A percentile compares a stretch with the other conserved stretches of the same genome.
Evolutionary conservation across 2,888 invertebrate genomes (phyloP).

Genomic region (Gnatocerus cornutus): DNA sequence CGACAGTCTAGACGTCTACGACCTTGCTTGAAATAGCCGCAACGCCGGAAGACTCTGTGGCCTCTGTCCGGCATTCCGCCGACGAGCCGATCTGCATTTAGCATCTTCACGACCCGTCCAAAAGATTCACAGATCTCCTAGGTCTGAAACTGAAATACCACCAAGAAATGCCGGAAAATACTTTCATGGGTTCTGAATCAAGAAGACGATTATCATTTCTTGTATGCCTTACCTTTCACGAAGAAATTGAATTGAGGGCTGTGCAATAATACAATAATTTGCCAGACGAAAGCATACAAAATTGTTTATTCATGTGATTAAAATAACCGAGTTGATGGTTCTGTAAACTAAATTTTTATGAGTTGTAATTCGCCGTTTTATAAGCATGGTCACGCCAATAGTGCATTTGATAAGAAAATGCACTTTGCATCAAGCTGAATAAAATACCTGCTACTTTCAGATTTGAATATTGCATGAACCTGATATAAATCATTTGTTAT

Average conservation of each 20-base stretch:
- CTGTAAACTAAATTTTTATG: not conserved
- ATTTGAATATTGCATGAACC: conserved; percentile 11
- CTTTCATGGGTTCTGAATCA: no score
- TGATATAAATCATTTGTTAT: conserved; percentile 8
- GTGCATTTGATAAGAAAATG: conserved; percentile 7
- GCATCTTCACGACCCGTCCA: conserved; percentile 46
- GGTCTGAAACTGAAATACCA: conserved; percentile 38
- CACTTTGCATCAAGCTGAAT: not conserved
- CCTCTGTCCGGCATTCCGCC: conserved; percentile 61
- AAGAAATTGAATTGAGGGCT: no score
- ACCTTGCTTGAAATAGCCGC: conserved; percentile 68
- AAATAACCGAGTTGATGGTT: no score
- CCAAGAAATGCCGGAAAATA: not conserved
- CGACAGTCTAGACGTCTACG: conserved; percentile 68
- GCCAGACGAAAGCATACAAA: no score
- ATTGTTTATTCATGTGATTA: no score
- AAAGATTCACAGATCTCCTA: conserved; percentile 36
- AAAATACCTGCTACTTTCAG: not conserved
- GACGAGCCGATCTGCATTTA: conserved; percentile 50
- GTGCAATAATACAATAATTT: no score
- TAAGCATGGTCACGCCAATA: conserved; percentile 8
- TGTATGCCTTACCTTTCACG: no score
- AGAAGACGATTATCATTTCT: no score
- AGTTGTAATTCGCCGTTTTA: not conserved
- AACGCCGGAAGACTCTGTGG: conserved; percentile 68